Evolutionary conservation across 2,888 invertebrate species (phyloP), one percentile per base, ranked within the genome.

Genomic region (Carterocephalus palaemon): DNA sequence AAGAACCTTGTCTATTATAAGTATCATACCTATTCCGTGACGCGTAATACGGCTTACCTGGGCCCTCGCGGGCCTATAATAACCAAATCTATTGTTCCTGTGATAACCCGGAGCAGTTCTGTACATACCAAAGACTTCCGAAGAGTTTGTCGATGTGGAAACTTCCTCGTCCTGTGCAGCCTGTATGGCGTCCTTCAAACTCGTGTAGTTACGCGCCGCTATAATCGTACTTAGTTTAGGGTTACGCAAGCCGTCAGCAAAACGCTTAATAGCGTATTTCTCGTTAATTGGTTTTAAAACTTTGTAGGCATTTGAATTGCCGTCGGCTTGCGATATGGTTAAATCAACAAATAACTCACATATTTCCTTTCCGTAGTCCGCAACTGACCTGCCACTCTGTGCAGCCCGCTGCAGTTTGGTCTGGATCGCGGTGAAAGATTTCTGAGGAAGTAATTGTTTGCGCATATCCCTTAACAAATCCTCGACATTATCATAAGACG

Each of bases 301-400:
- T 29, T 47, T 29, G 43, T 37, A 51, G 4, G 26, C 34, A 3
- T 40, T 39, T 7, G 26, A 9, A 17, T 52, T 22, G 2, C 48
- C 46, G 24, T 52, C 38, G 13, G 54, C 50, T 24, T 57, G 54
- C 6, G 54, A 46, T 32, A 57, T 53, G 8, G 56, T 57, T 15
- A 54, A 31, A 19, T 57, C 51, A 1, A 51, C 49, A 47, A 52
- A 53, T 6, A 56, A 29, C 9, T 49, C 10, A 22, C 43, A 33
- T 3, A 50, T 45, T 32, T 47, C 40, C 4, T 41, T 40, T 20
- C 47, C 49, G 19, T 32, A 48, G 4, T 32, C 34, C 10, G 38
- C 40, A 19, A 52, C 41, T 13, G 45, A 19, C 15, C 16, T 32
- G 13, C 42, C 23, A 29, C 12, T 32, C 12, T 51, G 47, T 32